These are phyloP conservation scores for Macrosoma leucophasiata DNA, from an alignment of 2,888 invertebrate species.

Conservation along the genomic window DNA sequence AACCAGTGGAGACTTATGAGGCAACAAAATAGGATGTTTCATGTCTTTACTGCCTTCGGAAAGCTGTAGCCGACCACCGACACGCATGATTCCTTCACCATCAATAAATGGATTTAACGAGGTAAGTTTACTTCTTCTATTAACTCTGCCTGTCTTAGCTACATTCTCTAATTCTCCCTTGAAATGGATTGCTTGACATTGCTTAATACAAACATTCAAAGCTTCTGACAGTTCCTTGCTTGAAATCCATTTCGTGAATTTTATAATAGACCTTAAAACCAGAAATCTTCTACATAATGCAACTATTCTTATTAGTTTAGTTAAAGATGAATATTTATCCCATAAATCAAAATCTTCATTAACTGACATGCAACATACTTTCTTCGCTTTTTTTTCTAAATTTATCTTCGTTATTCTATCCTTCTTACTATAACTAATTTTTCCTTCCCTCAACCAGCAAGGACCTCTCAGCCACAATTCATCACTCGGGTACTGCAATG, in stretches of 20 bases:
- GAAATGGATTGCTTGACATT: conserved; percentile 16
- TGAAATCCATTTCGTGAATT: conserved; percentile 1
- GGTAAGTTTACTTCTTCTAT: conserved; percentile 5
- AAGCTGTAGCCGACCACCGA: conserved; percentile 18
- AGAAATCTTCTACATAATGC: conserved; percentile 15
- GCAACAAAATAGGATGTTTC: conserved; percentile 23
- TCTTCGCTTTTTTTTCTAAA: conserved; percentile 11
- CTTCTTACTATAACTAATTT: neutral
- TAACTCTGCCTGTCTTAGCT: conserved; percentile 5
- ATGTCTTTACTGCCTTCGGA: conserved; percentile 1
- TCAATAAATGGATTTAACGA: conserved; percentile 21
- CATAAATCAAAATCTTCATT: no score
- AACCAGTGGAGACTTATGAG: no score
- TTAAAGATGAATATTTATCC: conserved; percentile 17
- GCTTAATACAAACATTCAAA: conserved; percentile 13
- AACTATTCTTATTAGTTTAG: conserved; percentile 17
- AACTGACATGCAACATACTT: no score
- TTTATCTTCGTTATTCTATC: conserved; percentile 6
- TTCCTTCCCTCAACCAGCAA: conserved; percentile 7
- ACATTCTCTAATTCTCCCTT: no score
- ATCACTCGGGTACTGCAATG: conserved; percentile 4
- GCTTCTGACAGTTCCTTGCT: conserved; percentile 8
- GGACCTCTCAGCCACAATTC: conserved; percentile 18
- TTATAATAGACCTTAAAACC: no score
- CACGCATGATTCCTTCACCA: conserved; percentile 11